These are phyloP conservation scores for Pantherophis vulpinus DNA, from an alignment of 2,797 vertebrate species.

Conservation along the genomic window DNA sequence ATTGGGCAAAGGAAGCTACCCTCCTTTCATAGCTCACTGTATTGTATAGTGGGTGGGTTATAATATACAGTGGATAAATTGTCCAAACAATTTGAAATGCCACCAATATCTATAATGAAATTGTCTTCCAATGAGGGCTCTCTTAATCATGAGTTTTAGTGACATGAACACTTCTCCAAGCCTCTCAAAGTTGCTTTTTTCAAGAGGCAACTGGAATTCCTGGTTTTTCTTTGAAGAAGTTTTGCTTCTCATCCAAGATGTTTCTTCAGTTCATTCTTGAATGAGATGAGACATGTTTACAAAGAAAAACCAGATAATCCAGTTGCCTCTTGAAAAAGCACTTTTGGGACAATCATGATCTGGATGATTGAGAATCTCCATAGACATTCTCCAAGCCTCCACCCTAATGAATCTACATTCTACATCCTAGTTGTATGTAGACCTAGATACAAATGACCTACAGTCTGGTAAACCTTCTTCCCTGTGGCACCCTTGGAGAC, in stretches of 20 bases:
- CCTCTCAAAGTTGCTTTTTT: no score
- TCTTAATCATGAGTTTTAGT: background rate
- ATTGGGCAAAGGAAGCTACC: background rate
- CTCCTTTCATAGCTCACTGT: background rate
- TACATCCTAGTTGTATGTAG: no score
- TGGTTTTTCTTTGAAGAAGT: no score
- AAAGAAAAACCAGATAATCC: no score
- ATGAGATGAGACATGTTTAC: no score
- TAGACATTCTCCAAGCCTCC: background rate
- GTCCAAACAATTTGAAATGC: background rate
- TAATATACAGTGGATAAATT: background rate
- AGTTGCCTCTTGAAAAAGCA: no score
- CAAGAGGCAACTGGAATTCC: no score
- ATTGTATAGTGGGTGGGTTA: background rate
- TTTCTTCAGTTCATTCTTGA: no score
- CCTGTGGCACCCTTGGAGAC: background rate
- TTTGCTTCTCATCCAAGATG: no score
- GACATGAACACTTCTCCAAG: background rate
- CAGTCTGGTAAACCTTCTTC: background rate
- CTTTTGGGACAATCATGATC: no score
- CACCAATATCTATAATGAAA: background rate
- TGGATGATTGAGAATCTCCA: no score
- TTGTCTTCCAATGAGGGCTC: background rate
- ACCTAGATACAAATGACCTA: no score
- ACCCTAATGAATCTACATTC: background rate